Evolutionary conservation across 2,888 invertebrate species (phyloP), one percentile per base, ranked within the genome.

Genomic region (Habroteleia sp.): DNA sequence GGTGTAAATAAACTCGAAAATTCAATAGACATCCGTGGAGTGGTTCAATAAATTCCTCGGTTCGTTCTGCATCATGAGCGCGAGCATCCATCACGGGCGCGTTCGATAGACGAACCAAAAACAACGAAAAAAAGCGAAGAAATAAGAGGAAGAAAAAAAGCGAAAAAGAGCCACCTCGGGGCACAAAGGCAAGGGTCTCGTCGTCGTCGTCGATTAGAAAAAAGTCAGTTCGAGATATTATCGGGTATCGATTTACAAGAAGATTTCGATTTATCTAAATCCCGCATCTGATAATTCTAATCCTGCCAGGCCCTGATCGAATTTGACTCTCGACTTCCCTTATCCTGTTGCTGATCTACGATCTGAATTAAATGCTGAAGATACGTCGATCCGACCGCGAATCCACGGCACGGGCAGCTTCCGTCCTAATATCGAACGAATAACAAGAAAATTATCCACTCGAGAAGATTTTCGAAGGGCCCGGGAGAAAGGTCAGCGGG

Each of bases 381-480:
- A 68, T 58, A 50, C 62, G 63, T 46, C 60, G 54, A 48, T 46
- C 48, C 60, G 41, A 29, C 33, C 41, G 74, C 56, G 44, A 42
- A 52, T 39, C 50, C n/a, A 41, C 46, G 46, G 39, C 54, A 39
- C 50, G 44, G 52, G 48, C 56, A 74, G 58, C 76, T 77, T 79
- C 79, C 72, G 65, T 68, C 68, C 82, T 86, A 86, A 88, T 87
- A 74, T 78, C 82, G 73, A 86, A 84, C 80, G 82, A 79, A 86
- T 87, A 86, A 87, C 85, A 84, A 85, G 88, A 85, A 88, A 88
- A 88, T 88, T 87, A 88, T 88, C 87, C 87, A 87, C 84, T 83
- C 82, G 85, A 87, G 79, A 81, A 78, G 77, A 74, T 62, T 62
- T 41, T 42, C 29, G 56, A 62, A 54, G 72, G 68, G 35, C 11